These are phyloP conservation scores for Caenorhabditis sp. DNA, from an alignment of 2,888 invertebrate genomes.

Conservation along the genomic window DNA sequence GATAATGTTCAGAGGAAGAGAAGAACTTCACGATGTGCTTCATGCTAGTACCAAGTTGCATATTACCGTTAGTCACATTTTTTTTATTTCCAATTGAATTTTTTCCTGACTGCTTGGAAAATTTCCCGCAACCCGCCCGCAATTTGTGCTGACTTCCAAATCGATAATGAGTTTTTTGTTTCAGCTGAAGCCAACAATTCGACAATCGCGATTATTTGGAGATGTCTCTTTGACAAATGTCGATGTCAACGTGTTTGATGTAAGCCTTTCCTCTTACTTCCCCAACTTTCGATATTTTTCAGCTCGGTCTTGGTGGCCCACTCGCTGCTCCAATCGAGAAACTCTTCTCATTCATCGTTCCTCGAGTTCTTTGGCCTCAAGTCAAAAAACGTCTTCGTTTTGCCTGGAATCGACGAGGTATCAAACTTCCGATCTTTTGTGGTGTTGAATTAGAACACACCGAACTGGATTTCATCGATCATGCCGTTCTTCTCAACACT, in stretches of 20 bases:
- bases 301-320: constrained; percentile 64
- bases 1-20: constrained; percentile 52
- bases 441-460: constrained; percentile 62
- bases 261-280: constrained; percentile 13
- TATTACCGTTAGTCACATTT: constrained; percentile 48
- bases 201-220: constrained; percentile 65
- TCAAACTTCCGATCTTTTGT: constrained; percentile 61
- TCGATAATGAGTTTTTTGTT: no score
- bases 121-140: no score
- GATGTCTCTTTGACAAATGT: constrained; percentile 67
- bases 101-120: no score
- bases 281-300: constrained; percentile 6
- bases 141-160: no score
- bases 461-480: constrained; percentile 61
- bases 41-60: constrained; percentile 60
- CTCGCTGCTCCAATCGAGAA: constrained; percentile 64
- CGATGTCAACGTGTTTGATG: constrained; percentile 68
- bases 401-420: constrained; percentile 65
- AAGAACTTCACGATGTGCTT: constrained; percentile 59
- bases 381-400: constrained; percentile 67
- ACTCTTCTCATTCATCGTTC: constrained; percentile 62
- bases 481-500: constrained; percentile 59
- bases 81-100: no score
- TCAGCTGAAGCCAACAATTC: constrained; percentile 65
- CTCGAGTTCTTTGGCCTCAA: constrained; percentile 68